Evolutionary conservation across 2,888 invertebrate species (phyloP).

Genomic region (Agrotis clavis): DNA sequence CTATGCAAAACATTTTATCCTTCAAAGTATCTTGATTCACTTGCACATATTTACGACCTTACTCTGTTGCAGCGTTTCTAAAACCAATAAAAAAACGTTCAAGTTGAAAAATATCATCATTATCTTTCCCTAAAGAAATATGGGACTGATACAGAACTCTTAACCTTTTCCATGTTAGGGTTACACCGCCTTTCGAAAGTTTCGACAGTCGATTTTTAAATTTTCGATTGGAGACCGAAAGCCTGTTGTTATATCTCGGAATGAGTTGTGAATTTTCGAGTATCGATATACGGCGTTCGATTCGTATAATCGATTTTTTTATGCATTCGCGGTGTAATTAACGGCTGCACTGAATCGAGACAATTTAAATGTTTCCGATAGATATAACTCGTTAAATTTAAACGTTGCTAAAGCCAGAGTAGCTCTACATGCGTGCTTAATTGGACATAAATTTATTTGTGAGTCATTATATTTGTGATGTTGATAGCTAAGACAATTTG

Average conservation of each 20-base stretch:
- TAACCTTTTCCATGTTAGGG: slow-evolving; percentile 76
- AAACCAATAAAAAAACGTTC: slow-evolving; percentile 67
- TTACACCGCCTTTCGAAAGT: slow-evolving; percentile 68
- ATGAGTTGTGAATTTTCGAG: slow-evolving; percentile 69
- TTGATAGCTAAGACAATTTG: slow-evolving; percentile 45
- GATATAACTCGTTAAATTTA: slow-evolving; percentile 74
- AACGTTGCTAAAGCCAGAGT: slow-evolving; percentile 66
- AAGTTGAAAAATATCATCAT: slow-evolving; percentile 73
- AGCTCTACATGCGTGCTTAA: slow-evolving; percentile 65
- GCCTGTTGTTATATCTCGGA: slow-evolving; percentile 70
- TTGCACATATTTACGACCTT: slow-evolving; percentile 58
- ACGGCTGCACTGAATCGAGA: slow-evolving; percentile 78
- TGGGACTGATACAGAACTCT: slow-evolving; percentile 73
- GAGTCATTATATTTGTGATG: slow-evolving; percentile 54
- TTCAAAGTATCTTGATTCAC: slow-evolving; percentile 33
- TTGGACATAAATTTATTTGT: slow-evolving; percentile 64
- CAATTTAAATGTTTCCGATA: slow-evolving; percentile 82
- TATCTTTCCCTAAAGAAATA: slow-evolving; percentile 75
- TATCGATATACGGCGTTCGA: slow-evolving; percentile 65
- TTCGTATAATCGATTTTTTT: slow-evolving; percentile 72
- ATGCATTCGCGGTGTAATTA: slow-evolving; percentile 69
- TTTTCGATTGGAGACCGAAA: slow-evolving; percentile 61
- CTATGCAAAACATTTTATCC: slow-evolving; percentile 20
- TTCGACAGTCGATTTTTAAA: slow-evolving; percentile 56
- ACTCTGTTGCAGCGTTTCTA: slow-evolving; percentile 65